phyloP scores from a whole-genome alignment of 2,113 vertebrate species.

The Haliaeetus leucogaster region DNA sequence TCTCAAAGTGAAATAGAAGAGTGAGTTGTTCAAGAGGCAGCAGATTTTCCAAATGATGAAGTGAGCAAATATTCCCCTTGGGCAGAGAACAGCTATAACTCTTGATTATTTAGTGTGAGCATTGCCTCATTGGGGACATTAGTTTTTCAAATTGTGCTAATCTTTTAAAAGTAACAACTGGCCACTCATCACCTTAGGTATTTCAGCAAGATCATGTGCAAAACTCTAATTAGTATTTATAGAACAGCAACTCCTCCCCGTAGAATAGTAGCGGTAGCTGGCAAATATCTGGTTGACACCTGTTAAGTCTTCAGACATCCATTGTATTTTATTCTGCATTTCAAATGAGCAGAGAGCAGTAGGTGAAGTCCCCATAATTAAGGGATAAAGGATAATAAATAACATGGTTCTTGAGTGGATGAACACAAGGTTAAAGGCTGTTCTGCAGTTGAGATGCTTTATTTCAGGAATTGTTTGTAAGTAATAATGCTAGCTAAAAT shows the following conservation, averaged over 20 bases:
- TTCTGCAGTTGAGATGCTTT: background rate
- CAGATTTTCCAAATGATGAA: slow-evolving; percentile 71
- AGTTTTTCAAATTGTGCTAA: slow-evolving; percentile 71
- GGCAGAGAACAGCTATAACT: slow-evolving; percentile 63
- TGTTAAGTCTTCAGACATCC: slow-evolving; percentile 64
- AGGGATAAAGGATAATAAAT: slow-evolving; percentile 58
- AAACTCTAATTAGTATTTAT: slow-evolving; percentile 74
- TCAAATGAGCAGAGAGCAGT: slow-evolving; percentile 52
- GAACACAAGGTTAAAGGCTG: slow-evolving; percentile 42
- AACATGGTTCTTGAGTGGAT: slow-evolving; percentile 29
- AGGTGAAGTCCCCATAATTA: slow-evolving; percentile 54
- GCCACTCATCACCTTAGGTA: slow-evolving; percentile 72
- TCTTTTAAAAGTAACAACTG: slow-evolving; percentile 75
- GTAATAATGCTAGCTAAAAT: slow-evolving; percentile 23
- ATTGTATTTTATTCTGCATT: slow-evolving; percentile 62
- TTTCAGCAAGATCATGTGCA: slow-evolving; percentile 68
- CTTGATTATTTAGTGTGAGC: slow-evolving; percentile 70
- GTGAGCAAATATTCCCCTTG: slow-evolving; percentile 68
- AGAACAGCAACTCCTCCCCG: slow-evolving; percentile 63
- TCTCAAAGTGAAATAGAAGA: slow-evolving; percentile 68
- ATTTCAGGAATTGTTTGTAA: slow-evolving; percentile 3
- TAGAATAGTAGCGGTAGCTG: slow-evolving; percentile 51
- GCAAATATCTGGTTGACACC: slow-evolving; percentile 66
- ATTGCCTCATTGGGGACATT: slow-evolving; percentile 69
- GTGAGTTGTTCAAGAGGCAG: slow-evolving; percentile 57